phyloP scores from a whole-genome alignment of 1,140 invertebrate species.

The Pseudomyrmex pallidus region DNA sequence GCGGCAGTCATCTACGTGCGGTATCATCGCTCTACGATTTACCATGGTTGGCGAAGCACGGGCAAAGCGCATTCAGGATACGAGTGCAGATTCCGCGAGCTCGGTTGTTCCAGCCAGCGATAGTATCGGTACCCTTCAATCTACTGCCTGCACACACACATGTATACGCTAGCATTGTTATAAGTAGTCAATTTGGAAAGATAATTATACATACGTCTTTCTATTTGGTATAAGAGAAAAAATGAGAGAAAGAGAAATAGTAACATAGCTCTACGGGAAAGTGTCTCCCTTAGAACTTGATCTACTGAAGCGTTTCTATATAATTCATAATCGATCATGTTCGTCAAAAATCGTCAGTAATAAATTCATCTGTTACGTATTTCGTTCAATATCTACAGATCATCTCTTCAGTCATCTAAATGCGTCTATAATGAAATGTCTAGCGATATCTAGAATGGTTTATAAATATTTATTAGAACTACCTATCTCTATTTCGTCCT shows the following conservation, averaged over 20 bases:
- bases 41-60: constrained; percentile 84
- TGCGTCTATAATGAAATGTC: too few species aligned
- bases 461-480: too few species aligned
- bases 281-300: constrained; percentile 22
- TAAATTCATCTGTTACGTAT: not conserved
- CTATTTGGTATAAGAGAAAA: constrained; percentile 2
- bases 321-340: constrained; percentile 1
- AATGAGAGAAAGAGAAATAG: too few species aligned
- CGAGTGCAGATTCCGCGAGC: constrained; percentile 85
- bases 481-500: constrained; percentile 1
- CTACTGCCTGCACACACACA: constrained; percentile 77
- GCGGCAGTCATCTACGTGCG: constrained; percentile 36
- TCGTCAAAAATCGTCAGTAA: not conserved
- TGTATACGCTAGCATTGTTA: constrained; percentile 38
- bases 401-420: not conserved
- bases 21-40: constrained; percentile 81
- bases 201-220: constrained; percentile 47
- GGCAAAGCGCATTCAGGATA: constrained; percentile 83
- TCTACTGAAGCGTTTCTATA: not conserved
- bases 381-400: not conserved
- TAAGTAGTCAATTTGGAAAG: constrained; percentile 48
- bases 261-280: constrained; percentile 24
- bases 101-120: constrained; percentile 83
- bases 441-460: too few species aligned
- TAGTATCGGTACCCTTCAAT: constrained; percentile 80